Conservation (phyloP, 2,113 vertebrate genomes). For the Cryptomyrus ogoouensis region DNA sequence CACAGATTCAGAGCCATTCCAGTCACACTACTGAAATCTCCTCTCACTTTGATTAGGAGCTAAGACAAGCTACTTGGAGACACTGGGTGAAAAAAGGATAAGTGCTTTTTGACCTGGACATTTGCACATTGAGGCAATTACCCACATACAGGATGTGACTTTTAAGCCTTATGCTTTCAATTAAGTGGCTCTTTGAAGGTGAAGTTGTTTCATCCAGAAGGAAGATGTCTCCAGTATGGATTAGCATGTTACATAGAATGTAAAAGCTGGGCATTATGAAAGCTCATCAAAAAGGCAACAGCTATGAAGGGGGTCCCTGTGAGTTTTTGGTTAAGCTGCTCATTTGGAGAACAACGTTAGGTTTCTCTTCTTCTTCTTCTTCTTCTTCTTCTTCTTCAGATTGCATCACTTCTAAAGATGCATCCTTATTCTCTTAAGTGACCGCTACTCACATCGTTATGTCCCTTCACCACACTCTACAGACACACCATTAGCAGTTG, state of each 20-base stretch:
- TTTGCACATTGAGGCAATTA: not conserved
- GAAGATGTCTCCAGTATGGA: not conserved
- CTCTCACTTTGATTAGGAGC: not conserved
- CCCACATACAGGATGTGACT: not conserved
- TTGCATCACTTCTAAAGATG: not conserved
- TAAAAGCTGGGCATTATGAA: not conserved
- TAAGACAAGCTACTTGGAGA: not conserved
- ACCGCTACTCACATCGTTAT: not conserved
- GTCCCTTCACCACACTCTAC: not conserved
- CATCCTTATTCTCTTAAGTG: not conserved
- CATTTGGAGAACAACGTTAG: not conserved
- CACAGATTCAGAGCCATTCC: not conserved
- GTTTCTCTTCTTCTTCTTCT: not conserved
- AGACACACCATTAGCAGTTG: not conserved
- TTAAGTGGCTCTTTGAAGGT: not conserved
- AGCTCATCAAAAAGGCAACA: not conserved
- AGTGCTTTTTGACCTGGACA: not conserved
- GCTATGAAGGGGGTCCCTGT: not conserved
- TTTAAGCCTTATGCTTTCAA: not conserved
- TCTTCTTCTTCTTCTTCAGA: not conserved
- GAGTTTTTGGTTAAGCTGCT: not conserved
- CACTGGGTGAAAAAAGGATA: not conserved
- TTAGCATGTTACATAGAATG: not conserved
- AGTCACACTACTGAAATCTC: not conserved
- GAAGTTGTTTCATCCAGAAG: not conserved